A percentile compares a stretch with the other conserved stretches of the same genome.
These are phyloP conservation scores for Lepidiolamprologus cunningtoni DNA, from an alignment of 2,113 vertebrate species.

Conservation along the genomic window DNA sequence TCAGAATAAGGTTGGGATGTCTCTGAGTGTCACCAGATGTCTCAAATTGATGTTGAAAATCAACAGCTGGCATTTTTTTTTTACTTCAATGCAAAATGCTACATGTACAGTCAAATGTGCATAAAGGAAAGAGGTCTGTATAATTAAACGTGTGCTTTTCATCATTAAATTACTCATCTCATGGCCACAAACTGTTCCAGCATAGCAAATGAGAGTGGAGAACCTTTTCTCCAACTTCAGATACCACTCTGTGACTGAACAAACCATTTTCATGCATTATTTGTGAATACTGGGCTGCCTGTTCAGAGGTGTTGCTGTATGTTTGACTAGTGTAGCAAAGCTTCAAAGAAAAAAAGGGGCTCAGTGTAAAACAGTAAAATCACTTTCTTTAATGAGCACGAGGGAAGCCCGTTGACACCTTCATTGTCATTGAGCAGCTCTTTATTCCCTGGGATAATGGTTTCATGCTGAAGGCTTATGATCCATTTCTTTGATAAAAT, in stretches of 20 bases:
- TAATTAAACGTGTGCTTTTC: not conserved
- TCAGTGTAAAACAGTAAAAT: slow-evolving; percentile 1
- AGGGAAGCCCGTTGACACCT: slow-evolving; percentile 4
- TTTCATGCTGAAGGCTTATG: not conserved
- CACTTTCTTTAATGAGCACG: slow-evolving; percentile 33
- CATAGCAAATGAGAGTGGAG: not conserved
- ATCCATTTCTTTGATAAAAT: slow-evolving; percentile 26
- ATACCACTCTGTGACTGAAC: not conserved
- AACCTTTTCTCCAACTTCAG: not conserved
- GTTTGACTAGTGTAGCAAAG: not conserved
- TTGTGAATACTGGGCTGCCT: not conserved
- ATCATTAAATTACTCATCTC: not conserved
- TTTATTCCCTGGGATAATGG: slow-evolving; percentile 2
- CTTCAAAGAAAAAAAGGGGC: not conserved
- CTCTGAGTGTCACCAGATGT: not conserved
- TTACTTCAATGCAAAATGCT: not conserved
- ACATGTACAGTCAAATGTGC: not conserved
- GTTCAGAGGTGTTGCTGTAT: not conserved
- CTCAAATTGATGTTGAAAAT: not conserved
- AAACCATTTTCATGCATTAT: not conserved
- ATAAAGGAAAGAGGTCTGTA: not conserved
- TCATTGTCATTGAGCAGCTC: not conserved
- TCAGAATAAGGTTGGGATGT: not conserved
- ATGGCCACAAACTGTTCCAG: not conserved
- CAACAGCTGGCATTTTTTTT: not conserved